Evolutionary conservation across 2,113 vertebrate genomes (phyloP), one percentile per base, ranked within the genome.

Genomic region (Istiophorus platypterus): DNA sequence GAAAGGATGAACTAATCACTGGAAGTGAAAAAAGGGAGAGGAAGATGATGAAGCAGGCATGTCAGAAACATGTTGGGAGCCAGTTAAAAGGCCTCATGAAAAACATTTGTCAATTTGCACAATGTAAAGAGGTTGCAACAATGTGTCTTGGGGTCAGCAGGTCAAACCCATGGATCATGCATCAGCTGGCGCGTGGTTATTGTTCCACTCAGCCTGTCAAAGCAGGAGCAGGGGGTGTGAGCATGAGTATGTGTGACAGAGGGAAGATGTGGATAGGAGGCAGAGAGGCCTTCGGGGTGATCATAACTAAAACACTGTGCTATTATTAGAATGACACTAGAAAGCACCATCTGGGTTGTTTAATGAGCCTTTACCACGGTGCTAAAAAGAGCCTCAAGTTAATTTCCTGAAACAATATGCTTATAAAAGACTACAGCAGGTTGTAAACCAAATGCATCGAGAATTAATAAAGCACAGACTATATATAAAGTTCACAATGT

Each of bases 81-180:
- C 70, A 24, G 65, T 82, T 79, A 89, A 87, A 83, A 80, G 76
- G 85, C 64, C 83, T 83, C 89, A 81, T 89, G 82, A 90, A 92
- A 92, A 93, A 92, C 92, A 91, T 89, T 86, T 90, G 88, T 92
- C 89, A 89, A 90, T 94, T 92, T 92, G 85, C 88, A 93, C 88
- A 91, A 88, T 92, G 93, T 94, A 94, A 95, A 94, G 93, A 93
- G 90, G 89, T 80, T 64, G 80, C 88, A 92, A 92, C 87, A 91
- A 91, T 89, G 92, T 92, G 89, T 88, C 52, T 74, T 4, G 63
- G 80, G 89, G 92, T 93, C 93, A 90, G 77, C 70, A 2, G 95
- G 94, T 95, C 94, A 94, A 93, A 91, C 76, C 90, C 90, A 91
- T 93, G 89, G 92, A 91, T 94, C 92, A 88, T 27, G 90, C 90